phyloP scores from a whole-genome alignment of 2,113 vertebrate species.

The Trinectes maculatus region DNA sequence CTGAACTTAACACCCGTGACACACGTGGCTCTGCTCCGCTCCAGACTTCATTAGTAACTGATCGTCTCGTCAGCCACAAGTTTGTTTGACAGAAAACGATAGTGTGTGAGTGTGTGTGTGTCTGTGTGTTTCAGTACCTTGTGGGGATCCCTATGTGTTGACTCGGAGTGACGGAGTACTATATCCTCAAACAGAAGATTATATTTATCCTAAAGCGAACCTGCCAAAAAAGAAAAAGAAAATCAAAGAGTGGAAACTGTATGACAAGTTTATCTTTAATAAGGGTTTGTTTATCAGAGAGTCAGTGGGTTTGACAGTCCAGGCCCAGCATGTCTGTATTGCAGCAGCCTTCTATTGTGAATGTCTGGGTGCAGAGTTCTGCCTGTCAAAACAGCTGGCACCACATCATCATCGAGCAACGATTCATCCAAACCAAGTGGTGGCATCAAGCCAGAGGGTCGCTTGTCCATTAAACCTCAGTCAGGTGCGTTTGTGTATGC shows the following conservation, averaged over 20 bases:
- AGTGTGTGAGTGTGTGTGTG: neutral
- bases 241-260: constrained; percentile 8
- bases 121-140: neutral
- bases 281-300: neutral
- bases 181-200: too few relatives aligned
- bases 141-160: neutral
- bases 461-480: constrained; percentile 10
- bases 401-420: constrained; percentile 14
- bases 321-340: constrained; percentile 3
- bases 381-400: constrained; percentile 64
- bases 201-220: neutral
- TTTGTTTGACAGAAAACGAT: constrained; percentile 21
- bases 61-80: constrained; percentile 30
- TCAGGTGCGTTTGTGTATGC: too few relatives aligned
- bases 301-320: constrained; percentile 8
- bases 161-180: too few relatives aligned
- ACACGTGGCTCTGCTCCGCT: constrained; percentile 38
- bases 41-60: constrained; percentile 63
- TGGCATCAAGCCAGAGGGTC: constrained; percentile 2
- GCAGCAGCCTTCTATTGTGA: constrained; percentile 10
- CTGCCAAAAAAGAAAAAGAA: neutral
- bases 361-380: constrained; percentile 28
- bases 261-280: neutral
- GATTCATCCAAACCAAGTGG: constrained; percentile 47
- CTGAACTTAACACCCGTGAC: constrained; percentile 48